Conservation (phyloP, 1,140 invertebrate species). For the Saxidomus purpurata region DNA sequence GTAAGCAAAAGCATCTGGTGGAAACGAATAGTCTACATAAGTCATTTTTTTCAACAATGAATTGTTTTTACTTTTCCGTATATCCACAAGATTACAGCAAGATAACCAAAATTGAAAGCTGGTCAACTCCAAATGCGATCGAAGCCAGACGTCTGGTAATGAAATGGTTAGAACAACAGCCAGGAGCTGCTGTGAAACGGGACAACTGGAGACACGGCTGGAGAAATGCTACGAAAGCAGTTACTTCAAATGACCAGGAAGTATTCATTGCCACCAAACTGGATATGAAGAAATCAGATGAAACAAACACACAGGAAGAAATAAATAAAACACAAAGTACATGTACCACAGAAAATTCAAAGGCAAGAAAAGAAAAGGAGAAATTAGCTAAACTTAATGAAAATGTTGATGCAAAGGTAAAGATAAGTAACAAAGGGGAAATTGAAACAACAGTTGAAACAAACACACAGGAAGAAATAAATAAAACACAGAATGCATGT, state of each 20-base stretch:
- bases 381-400: too few species aligned
- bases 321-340: too few species aligned
- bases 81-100: neutral
- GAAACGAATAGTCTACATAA: neutral
- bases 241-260: neutral
- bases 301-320: too few species aligned
- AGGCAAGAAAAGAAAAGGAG: too few species aligned
- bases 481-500: too few species aligned
- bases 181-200: neutral
- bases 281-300: too few species aligned
- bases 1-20: neutral
- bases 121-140: neutral
- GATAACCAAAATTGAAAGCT: neutral
- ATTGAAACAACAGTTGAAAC: too few species aligned
- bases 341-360: too few species aligned
- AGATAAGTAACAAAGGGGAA: too few species aligned
- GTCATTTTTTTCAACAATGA: neutral
- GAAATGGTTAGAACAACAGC: neutral
- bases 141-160: neutral
- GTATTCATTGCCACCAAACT: too few species aligned
- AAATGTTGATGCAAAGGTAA: too few species aligned
- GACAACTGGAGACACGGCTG: neutral
- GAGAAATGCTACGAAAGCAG: neutral
- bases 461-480: too few species aligned
- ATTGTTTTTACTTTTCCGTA: conserved; percentile 11